phyloP scores from a whole-genome alignment of 1,140 invertebrate genomes.

The Vanessa atalanta region DNA sequence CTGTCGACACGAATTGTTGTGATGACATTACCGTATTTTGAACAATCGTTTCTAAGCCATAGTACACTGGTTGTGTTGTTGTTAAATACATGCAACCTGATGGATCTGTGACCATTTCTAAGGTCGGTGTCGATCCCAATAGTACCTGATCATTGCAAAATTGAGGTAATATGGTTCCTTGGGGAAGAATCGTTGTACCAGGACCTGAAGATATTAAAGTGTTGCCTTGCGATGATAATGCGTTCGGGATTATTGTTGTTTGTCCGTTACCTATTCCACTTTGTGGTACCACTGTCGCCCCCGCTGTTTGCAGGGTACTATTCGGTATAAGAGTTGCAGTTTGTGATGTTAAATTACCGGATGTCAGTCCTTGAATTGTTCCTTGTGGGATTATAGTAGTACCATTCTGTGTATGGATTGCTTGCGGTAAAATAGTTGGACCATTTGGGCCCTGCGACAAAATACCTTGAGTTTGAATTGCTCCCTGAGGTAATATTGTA shows the following conservation, averaged over 20 bases:
- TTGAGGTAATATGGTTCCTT: conserved; percentile 85
- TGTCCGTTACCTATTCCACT: conserved; percentile 76
- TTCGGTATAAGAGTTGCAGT: conserved; percentile 71
- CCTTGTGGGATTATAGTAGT: conserved; percentile 78
- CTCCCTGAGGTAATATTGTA: conserved; percentile 74
- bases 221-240: conserved; percentile 74
- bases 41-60: conserved; percentile 90
- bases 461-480: conserved; percentile 81
- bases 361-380: conserved; percentile 71
- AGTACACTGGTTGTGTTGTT: conserved; percentile 87
- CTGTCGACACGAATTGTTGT: conserved; percentile 89
- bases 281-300: conserved; percentile 74
- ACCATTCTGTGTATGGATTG: conserved; percentile 79
- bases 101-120: conserved; percentile 86
- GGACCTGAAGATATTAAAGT: conserved; percentile 71
- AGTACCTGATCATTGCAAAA: conserved; percentile 84
- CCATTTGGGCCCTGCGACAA: conserved; percentile 79
- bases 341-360: conserved; percentile 73
- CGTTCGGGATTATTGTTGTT: conserved; percentile 76
- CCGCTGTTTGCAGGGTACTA: conserved; percentile 70
- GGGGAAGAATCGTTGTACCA: conserved; percentile 79
- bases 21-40: conserved; percentile 93
- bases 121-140: conserved; percentile 84
- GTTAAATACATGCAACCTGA: conserved; percentile 86
- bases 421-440: conserved; percentile 75